These are phyloP conservation scores for Gymnothorax javanicus DNA, from an alignment of 2,797 vertebrate genomes.

Conservation along the genomic window DNA sequence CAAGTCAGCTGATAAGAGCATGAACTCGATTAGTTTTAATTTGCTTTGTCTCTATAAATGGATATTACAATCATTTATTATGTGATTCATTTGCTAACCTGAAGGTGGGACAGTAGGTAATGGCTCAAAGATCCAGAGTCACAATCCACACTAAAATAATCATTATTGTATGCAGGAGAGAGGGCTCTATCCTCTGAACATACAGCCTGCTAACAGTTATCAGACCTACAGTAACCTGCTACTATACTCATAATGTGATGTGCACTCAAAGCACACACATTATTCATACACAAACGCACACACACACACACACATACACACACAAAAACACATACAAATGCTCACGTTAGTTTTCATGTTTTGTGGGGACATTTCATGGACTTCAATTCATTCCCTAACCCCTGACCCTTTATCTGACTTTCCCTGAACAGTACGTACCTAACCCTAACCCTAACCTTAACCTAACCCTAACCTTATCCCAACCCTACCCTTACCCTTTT, in stretches of 20 bases:
- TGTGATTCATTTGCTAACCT: slow-evolving; percentile 36
- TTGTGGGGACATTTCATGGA: no score
- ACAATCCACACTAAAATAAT: not conserved
- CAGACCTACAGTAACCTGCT: not conserved
- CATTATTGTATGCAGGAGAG: slow-evolving; percentile 2
- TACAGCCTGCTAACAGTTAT: not conserved
- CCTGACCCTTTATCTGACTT: no score
- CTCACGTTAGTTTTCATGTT: no score
- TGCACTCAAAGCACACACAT: slow-evolving; percentile 2
- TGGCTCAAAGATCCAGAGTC: not conserved
- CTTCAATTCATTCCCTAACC: no score
- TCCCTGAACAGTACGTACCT: no score
- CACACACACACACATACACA: not conserved
- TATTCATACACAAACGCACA: slow-evolving; percentile 13
- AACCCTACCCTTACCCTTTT: no score
- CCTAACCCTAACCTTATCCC: no score
- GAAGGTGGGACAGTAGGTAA: not conserved
- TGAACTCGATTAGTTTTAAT: slow-evolving; percentile 49
- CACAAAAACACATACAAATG: no score
- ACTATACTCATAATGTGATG: not conserved
- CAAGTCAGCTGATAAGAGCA: slow-evolving; percentile 46
- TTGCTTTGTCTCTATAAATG: slow-evolving; percentile 46
- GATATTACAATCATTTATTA: not conserved
- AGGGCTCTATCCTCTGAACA: not conserved
- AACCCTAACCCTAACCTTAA: no score